A percentile compares a stretch with the other conserved stretches of the same genome.
Conservation (phyloP, 2,797 vertebrate species). For the Danio albolineatus region DNA sequence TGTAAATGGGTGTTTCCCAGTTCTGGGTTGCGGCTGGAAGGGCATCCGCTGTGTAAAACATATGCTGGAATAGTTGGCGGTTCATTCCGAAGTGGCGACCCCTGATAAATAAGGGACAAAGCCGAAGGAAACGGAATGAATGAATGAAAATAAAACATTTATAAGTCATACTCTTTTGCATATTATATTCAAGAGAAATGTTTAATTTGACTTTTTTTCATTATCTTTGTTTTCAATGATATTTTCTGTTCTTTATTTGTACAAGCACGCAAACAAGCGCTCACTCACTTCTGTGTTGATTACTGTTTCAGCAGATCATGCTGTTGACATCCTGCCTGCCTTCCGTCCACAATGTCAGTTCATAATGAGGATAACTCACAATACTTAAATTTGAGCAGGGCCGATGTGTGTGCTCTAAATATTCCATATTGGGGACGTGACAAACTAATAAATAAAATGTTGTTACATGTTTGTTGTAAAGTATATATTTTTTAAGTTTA, state of each 20-base stretch:
- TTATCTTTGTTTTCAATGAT: not conserved
- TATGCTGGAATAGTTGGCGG: no score
- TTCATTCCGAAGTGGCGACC: no score
- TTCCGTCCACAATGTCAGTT: slow-evolving; percentile 43
- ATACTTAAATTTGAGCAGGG: slow-evolving; percentile 5
- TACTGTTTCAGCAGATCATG: slow-evolving; percentile 47
- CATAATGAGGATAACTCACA: slow-evolving; percentile 48
- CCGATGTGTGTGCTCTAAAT: slow-evolving; percentile 13
- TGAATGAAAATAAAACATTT: not conserved
- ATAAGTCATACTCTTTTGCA: not conserved
- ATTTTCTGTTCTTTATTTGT: not conserved
- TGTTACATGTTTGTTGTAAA: no score
- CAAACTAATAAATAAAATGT: no score
- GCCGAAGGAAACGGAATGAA: not conserved
- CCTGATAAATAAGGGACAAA: no score
- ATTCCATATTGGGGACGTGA: not conserved
- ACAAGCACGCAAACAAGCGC: slow-evolving; percentile 5
- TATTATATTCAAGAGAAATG: not conserved
- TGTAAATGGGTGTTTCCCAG: no score
- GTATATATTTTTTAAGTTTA: no score
- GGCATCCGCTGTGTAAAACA: no score
- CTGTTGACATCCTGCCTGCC: slow-evolving; percentile 61
- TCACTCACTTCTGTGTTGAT: slow-evolving; percentile 21
- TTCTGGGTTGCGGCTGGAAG: no score
- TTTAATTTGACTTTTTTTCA: not conserved